Conservation (phyloP, 2,113 vertebrate genomes). For the Podarcis muralis region DNA sequence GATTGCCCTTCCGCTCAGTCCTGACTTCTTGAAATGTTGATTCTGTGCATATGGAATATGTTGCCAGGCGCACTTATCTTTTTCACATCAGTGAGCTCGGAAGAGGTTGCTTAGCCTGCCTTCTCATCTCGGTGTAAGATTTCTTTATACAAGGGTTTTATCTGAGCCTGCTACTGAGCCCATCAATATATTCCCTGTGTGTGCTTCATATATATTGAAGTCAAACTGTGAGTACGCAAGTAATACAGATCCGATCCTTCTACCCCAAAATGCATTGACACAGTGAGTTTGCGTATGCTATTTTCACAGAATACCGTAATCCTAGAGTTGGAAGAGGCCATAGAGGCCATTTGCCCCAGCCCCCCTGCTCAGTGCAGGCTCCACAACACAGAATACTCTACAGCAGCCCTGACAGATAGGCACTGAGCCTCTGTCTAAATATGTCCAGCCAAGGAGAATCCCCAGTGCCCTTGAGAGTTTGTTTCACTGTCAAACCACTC, state of each 20-base stretch:
- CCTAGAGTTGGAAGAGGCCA: background rate
- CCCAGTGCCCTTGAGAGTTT: background rate
- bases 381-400: background rate
- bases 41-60: background rate
- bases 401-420: background rate
- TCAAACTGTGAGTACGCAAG: background rate
- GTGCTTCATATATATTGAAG: background rate
- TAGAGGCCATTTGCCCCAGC: background rate
- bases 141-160: background rate
- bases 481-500: background rate
- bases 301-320: background rate
- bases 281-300: background rate
- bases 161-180: background rate
- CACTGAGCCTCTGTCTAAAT: background rate
- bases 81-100: background rate
- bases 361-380: background rate
- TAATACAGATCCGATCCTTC: background rate
- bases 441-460: background rate
- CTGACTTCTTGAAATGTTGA: background rate
- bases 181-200: constrained; percentile 4
- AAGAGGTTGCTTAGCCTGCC: background rate
- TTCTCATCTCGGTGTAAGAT: background rate
- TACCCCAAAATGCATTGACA: background rate
- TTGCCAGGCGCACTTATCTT: background rate
- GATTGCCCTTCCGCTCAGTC: background rate